Evolutionary conservation across 2,888 invertebrate genomes (phyloP).

Genomic region (Neoascia interrupta): DNA sequence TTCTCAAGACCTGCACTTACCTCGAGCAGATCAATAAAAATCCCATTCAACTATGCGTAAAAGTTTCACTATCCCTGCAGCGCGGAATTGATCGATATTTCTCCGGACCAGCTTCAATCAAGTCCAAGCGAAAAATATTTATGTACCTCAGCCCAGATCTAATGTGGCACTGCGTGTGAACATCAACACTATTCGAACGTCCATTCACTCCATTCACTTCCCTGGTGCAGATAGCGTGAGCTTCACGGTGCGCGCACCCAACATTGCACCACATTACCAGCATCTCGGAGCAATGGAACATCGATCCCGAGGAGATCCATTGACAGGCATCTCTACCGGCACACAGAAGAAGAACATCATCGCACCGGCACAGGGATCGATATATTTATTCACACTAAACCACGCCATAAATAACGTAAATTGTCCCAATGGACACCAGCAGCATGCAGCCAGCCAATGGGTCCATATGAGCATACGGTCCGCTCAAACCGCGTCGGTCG

Average conservation of each 20-base stretch:
- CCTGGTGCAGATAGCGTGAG: too few relatives aligned
- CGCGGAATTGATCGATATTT: slow-evolving; percentile 41
- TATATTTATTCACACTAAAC: slow-evolving; percentile 69
- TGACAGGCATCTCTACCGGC: slow-evolving; percentile 55
- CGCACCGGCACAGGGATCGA: slow-evolving; percentile 37
- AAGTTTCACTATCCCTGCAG: not conserved
- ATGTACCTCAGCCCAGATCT: slow-evolving; percentile 46
- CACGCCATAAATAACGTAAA: slow-evolving; percentile 68
- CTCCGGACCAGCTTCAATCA: slow-evolving; percentile 51
- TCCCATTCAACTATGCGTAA: too few relatives aligned
- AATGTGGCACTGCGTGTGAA: slow-evolving; percentile 19
- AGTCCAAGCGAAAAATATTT: slow-evolving; percentile 49
- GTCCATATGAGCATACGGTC: slow-evolving; percentile 58
- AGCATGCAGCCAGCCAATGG: slow-evolving; percentile 34
- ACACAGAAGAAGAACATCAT: slow-evolving; percentile 14
- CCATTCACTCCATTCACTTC: too few relatives aligned
- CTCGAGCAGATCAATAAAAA: too few relatives aligned
- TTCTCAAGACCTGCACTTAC: too few relatives aligned
- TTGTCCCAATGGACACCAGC: slow-evolving; percentile 65
- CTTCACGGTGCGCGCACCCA: slow-evolving; percentile 36
- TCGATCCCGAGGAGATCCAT: slow-evolving; percentile 55
- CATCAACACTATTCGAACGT: slow-evolving; percentile 4
- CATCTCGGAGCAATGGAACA: slow-evolving; percentile 42
- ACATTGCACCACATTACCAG: slow-evolving; percentile 57
- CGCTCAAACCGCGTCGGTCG: not conserved